Percentiles rank a stretch among this genome's conserved stretches.
These are phyloP conservation scores for Escarpia spicata DNA, from an alignment of 2,888 invertebrate species.

Conservation along the genomic window DNA sequence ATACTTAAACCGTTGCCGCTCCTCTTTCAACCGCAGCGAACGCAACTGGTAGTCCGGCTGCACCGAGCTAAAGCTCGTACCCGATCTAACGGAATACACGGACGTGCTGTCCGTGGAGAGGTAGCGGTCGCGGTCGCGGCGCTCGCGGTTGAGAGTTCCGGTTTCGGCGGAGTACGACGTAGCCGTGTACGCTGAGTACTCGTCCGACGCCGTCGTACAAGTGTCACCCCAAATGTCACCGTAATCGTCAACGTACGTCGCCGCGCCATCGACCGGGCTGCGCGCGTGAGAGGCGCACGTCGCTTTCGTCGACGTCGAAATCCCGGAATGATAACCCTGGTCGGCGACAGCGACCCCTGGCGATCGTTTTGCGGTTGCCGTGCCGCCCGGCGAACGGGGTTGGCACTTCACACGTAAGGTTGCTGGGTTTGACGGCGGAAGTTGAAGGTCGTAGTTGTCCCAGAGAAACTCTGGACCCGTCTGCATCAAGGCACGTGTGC, in stretches of 20 bases:
- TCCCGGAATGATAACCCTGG: background rate
- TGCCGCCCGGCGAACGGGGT: background rate
- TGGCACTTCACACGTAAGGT: background rate
- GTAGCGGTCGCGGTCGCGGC: background rate
- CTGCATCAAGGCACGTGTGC: background rate
- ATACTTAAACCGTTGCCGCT: background rate
- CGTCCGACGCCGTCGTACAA: background rate
- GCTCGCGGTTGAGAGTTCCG: background rate
- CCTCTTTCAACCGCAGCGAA: background rate
- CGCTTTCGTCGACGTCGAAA: background rate
- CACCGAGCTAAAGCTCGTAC: conserved; percentile 3
- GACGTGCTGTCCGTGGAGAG: background rate
- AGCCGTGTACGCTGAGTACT: background rate
- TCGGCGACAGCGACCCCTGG: conserved; percentile 7
- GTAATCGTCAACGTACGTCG: background rate
- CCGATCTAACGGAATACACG: conserved; percentile 4
- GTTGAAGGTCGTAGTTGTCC: conserved; percentile 1
- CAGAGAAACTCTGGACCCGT: background rate
- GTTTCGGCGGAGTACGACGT: background rate
- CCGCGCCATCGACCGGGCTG: background rate
- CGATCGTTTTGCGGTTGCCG: background rate
- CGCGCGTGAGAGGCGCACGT: background rate
- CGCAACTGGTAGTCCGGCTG: background rate
- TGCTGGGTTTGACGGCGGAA: background rate
- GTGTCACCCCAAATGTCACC: conserved; percentile 13